Conservation (phyloP, 2,113 vertebrate species). For the Gymnogyps californianus region DNA sequence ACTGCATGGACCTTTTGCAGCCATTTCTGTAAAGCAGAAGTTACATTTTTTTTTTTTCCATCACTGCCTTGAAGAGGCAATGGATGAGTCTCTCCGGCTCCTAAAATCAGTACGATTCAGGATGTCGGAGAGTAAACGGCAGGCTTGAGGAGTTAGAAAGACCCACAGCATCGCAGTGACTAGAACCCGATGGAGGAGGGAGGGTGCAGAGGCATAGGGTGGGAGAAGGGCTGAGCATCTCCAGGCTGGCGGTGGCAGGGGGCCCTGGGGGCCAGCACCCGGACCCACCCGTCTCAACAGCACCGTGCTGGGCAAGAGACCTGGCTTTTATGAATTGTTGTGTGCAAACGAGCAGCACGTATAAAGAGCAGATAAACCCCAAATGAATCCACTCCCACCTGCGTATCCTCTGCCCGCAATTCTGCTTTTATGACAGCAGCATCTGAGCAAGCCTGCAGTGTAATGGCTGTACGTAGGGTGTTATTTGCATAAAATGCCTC, state of each 20-base stretch:
- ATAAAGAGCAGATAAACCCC: not conserved
- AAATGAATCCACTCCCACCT: not conserved
- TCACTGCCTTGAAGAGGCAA: not conserved
- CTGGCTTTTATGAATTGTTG: not conserved
- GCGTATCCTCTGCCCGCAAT: not conserved
- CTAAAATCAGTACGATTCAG: not conserved
- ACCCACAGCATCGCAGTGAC: too few relatives aligned
- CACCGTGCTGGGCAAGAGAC: too few relatives aligned
- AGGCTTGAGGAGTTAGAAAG: not conserved
- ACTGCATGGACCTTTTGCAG: too few relatives aligned
- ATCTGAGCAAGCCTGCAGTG: not conserved
- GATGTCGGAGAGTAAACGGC: too few relatives aligned
- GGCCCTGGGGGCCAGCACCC: rapidly evolving
- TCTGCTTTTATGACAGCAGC: not conserved
- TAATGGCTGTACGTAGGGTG: rapidly evolving
- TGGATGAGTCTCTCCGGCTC: rapidly evolving
- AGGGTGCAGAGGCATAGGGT: not conserved
- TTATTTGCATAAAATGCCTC: not conserved
- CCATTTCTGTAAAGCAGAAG: not conserved
- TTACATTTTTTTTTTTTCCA: not conserved
- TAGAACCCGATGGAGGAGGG: not conserved
- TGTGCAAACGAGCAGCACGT: not conserved
- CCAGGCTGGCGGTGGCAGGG: not conserved
- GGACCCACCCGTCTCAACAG: rapidly evolving
- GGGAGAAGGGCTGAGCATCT: not conserved